Percentiles rank a stretch among this genome's conserved stretches.
Evolutionary conservation across 2,888 invertebrate species (phyloP).

Genomic region (Peribatodes rhomboidaria): DNA sequence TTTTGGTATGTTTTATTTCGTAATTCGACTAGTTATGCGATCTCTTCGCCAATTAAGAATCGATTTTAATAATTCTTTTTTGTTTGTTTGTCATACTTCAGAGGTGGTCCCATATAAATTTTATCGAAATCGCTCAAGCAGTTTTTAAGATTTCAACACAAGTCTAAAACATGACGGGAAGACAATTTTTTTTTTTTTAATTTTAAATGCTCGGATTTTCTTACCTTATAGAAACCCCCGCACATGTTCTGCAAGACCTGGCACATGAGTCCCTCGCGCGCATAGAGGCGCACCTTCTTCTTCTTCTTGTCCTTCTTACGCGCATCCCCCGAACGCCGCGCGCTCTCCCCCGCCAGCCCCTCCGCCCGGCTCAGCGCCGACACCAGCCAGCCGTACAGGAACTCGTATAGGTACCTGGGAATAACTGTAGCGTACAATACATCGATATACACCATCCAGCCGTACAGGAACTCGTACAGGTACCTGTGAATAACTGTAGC

Average conservation of each 20-base stretch:
- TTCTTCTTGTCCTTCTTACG: slow-evolving; percentile 79
- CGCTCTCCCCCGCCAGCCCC: slow-evolving; percentile 90
- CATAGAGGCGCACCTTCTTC: slow-evolving; percentile 92
- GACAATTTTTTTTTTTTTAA: too few relatives aligned
- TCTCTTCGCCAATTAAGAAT: too few relatives aligned
- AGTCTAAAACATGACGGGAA: too few relatives aligned
- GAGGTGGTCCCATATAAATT: too few relatives aligned
- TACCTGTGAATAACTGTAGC: slow-evolving; percentile 53
- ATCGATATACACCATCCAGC: background rate
- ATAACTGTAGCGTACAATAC: background rate
- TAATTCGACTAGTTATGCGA: too few relatives aligned
- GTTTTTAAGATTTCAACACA: too few relatives aligned
- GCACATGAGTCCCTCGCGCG: slow-evolving; percentile 94
- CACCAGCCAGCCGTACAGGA: slow-evolving; percentile 96
- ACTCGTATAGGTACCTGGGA: slow-evolving; percentile 95
- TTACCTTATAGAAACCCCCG: slow-evolving; percentile 97
- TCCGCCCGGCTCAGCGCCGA: slow-evolving; percentile 97
- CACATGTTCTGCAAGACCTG: slow-evolving; percentile 98
- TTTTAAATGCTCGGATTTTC: too few relatives aligned
- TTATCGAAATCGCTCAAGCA: too few relatives aligned
- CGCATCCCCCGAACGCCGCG: slow-evolving; percentile 68
- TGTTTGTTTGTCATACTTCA: too few relatives aligned
- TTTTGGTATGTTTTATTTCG: too few relatives aligned
- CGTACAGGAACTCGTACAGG: background rate
- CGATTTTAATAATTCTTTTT: too few relatives aligned